These are phyloP conservation scores for Pseudomyrmex pallidus DNA, from an alignment of 1,140 invertebrate species.

Conservation along the genomic window DNA sequence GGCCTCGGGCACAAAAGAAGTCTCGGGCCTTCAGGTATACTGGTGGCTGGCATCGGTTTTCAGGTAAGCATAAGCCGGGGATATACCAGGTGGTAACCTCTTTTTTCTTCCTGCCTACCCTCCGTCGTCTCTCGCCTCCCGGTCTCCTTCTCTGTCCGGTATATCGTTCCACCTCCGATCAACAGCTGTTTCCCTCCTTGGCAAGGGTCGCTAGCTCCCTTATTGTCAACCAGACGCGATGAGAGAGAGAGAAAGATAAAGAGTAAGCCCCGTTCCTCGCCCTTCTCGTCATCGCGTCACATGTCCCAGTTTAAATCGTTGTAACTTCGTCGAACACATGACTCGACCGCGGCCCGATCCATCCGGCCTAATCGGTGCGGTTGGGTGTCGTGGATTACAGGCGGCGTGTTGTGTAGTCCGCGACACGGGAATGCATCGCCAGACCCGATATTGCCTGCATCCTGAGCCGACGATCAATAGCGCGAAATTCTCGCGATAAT, in stretches of 20 bases:
- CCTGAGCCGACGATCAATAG: constrained; percentile 40
- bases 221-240: constrained; percentile 78
- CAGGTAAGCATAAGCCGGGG: constrained; percentile 81
- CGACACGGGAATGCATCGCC: constrained; percentile 54
- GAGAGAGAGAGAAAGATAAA: constrained; percentile 9
- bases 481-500: constrained; percentile 50
- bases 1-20: constrained; percentile 76
- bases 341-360: constrained; percentile 41
- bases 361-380: constrained; percentile 65
- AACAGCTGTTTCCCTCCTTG: constrained; percentile 83
- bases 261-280: constrained; percentile 52
- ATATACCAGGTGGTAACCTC: constrained; percentile 83
- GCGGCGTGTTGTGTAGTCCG: background rate
- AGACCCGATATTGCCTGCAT: constrained; percentile 11
- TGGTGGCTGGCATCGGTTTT: constrained; percentile 74
- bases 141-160: constrained; percentile 52
- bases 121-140: constrained; percentile 42
- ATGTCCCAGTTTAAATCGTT: constrained; percentile 79
- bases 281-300: constrained; percentile 61
- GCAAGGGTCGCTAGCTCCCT: constrained; percentile 75
- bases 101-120: constrained; percentile 74
- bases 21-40: constrained; percentile 74
- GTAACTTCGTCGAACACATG: constrained; percentile 72
- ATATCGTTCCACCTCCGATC: constrained; percentile 72
- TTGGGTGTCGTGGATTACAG: constrained; percentile 8